These are phyloP conservation scores for Rhincodon typus DNA, from an alignment of 2,797 vertebrate genomes.

Conservation along the genomic window DNA sequence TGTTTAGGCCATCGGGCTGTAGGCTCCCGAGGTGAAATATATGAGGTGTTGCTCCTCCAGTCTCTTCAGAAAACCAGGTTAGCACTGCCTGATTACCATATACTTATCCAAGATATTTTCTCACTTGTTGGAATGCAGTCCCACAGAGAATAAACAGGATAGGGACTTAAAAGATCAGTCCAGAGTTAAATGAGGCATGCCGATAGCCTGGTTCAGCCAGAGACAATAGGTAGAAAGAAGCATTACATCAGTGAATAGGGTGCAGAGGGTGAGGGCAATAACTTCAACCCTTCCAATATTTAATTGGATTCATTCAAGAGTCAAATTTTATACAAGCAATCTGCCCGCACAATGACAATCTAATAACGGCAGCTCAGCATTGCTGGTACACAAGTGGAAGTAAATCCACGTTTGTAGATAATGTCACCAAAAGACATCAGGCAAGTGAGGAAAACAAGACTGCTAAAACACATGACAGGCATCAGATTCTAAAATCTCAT, in stretches of 20 bases:
- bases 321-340: not conserved
- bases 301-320: not conserved
- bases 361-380: not conserved
- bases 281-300: not conserved
- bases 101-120: too few relatives aligned
- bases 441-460: not conserved
- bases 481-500: not conserved
- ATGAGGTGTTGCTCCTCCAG: too few relatives aligned
- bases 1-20: too few relatives aligned
- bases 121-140: too few relatives aligned
- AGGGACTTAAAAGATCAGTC: not conserved
- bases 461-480: not conserved
- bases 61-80: too few relatives aligned
- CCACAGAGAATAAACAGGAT: not conserved
- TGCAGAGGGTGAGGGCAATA: not conserved
- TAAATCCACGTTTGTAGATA: not conserved
- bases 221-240: not conserved
- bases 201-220: not conserved
- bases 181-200: not conserved
- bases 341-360: too few relatives aligned
- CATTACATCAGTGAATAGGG: not conserved
- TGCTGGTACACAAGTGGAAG: not conserved
- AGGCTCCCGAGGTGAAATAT: too few relatives aligned
- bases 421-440: not conserved
- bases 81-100: too few relatives aligned